A percentile compares a stretch with the other conserved stretches of the same genome.
Evolutionary conservation across 2,113 vertebrate species (phyloP).

Genomic region (Carollia perspicillata): DNA sequence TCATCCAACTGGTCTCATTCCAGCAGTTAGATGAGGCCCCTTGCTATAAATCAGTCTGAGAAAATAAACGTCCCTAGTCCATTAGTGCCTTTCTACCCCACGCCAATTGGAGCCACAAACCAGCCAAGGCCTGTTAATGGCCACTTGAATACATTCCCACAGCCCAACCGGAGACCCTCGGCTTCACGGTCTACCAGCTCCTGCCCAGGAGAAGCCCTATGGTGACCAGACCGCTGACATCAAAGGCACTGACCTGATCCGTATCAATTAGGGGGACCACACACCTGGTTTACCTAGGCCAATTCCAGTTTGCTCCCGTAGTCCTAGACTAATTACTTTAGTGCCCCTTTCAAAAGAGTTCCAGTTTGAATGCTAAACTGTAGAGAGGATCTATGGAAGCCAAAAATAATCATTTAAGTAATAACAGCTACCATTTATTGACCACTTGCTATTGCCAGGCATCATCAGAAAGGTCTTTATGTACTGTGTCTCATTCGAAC

Average conservation of each 20-base stretch:
- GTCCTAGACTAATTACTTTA: neutral
- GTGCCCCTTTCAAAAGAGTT: neutral
- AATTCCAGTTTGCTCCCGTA: neutral
- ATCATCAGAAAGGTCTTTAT: neutral
- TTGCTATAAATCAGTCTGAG: constrained; percentile 64
- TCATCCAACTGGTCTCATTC: constrained; percentile 61
- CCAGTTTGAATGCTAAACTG: neutral
- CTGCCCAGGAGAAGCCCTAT: neutral
- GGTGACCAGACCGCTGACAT: neutral
- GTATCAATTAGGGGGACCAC: neutral
- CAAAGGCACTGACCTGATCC: neutral
- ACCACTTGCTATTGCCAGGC: neutral
- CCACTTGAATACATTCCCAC: constrained; percentile 51
- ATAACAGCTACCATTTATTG: neutral
- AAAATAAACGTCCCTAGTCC: constrained; percentile 65
- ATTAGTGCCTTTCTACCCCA: constrained; percentile 60
- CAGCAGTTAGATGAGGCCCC: constrained; percentile 56
- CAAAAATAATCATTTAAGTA: neutral
- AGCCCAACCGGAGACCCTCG: neutral
- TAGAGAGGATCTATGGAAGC: neutral
- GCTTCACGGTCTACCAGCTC: neutral
- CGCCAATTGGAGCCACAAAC: constrained; percentile 54
- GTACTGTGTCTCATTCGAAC: neutral
- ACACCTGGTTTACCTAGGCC: neutral
- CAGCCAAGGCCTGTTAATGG: constrained; percentile 65